Evolutionary conservation across 2,888 invertebrate species (phyloP).

Genomic region (Aplocera efformata): DNA sequence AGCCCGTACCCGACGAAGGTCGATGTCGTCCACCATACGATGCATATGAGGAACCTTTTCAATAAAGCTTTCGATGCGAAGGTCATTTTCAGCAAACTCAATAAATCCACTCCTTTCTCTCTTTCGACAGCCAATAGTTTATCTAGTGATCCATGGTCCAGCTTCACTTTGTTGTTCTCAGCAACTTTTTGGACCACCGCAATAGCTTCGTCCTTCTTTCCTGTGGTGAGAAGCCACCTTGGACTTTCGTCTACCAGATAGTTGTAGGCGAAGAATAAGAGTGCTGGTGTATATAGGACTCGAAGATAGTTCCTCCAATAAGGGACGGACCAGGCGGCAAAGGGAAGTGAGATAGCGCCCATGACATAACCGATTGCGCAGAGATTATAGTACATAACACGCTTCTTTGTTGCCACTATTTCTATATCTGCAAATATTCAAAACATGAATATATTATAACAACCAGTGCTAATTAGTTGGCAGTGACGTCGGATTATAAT

Average conservation of each 20-base stretch:
- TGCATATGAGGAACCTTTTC: constrained; percentile 57
- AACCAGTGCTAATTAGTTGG: too few species aligned
- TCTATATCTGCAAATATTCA: constrained; percentile 54
- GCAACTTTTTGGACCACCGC: constrained; percentile 82
- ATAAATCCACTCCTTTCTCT: constrained; percentile 39
- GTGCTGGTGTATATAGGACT: constrained; percentile 84
- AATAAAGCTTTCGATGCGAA: constrained; percentile 52
- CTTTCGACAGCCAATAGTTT: constrained; percentile 32
- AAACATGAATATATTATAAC: not conserved
- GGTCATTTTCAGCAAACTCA: constrained; percentile 47
- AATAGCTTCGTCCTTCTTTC: constrained; percentile 82
- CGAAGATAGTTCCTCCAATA: constrained; percentile 86
- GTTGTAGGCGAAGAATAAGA: constrained; percentile 83
- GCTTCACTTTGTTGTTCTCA: constrained; percentile 52
- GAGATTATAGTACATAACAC: constrained; percentile 48
- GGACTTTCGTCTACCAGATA: constrained; percentile 87
- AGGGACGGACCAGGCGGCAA: constrained; percentile 63
- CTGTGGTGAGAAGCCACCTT: constrained; percentile 89
- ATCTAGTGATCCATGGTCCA: constrained; percentile 47
- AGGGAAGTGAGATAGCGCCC: constrained; percentile 44
- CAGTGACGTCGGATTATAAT: too few species aligned
- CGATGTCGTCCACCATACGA: constrained; percentile 81
- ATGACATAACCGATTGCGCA: constrained; percentile 44
- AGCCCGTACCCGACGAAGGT: constrained; percentile 89
- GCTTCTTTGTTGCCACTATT: constrained; percentile 53